phyloP scores from a whole-genome alignment of 2,113 vertebrate species.

The Tichodroma muraria region DNA sequence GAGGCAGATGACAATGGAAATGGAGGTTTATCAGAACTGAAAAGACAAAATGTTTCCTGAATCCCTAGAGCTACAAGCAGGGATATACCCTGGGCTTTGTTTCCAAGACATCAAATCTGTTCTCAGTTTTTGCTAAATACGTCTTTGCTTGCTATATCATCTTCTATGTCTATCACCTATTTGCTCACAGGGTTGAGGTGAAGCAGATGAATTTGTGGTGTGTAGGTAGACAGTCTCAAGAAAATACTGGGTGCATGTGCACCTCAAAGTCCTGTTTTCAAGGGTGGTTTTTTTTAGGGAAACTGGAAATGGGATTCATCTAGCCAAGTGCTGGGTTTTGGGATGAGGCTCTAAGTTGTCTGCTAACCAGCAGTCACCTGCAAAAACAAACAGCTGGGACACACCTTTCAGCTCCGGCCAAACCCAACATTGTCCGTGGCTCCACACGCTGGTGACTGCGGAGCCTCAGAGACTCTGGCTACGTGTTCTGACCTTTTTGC shows the following conservation, averaged over 20 bases:
- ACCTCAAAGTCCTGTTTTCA: neutral
- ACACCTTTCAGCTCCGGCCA: neutral
- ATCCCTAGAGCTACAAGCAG: neutral
- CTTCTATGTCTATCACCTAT: neutral
- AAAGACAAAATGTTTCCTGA: neutral
- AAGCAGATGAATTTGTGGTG: neutral
- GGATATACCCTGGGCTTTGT: neutral
- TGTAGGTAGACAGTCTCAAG: neutral
- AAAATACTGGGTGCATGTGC: neutral
- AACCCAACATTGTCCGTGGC: rapidly evolving
- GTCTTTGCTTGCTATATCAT: neutral
- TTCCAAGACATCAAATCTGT: neutral
- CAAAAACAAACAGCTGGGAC: neutral
- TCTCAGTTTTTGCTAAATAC: neutral
- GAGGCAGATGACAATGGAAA: neutral
- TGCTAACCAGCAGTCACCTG: neutral
- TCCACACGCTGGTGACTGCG: rapidly evolving
- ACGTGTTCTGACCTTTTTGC: neutral
- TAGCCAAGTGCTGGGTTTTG: neutral
- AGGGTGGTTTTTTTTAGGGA: neutral
- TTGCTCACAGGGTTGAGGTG: neutral
- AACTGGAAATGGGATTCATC: neutral
- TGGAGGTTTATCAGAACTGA: neutral
- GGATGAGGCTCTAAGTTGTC: neutral
- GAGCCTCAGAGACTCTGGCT: neutral